phyloP scores from a whole-genome alignment of 2,888 invertebrate genomes.

The Microctonus brassicae region DNA sequence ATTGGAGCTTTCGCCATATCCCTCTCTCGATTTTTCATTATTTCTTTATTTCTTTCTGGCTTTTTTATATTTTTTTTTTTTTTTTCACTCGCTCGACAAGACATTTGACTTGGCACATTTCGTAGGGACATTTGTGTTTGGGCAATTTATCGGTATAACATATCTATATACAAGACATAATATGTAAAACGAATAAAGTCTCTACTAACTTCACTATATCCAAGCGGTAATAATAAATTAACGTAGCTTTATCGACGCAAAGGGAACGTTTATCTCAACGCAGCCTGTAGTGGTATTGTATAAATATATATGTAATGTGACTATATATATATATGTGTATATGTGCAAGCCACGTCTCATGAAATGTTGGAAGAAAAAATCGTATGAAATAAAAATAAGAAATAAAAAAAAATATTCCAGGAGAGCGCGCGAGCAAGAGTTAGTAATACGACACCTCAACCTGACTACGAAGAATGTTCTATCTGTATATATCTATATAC shows the following conservation, averaged over 20 bases:
- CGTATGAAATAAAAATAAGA: too few relatives aligned
- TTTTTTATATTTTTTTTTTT: too few relatives aligned
- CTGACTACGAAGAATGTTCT: constrained; percentile 52
- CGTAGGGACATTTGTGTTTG: constrained; percentile 6
- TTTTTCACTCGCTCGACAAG: too few relatives aligned
- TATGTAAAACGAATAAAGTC: constrained; percentile 6
- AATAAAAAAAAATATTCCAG: constrained; percentile 23
- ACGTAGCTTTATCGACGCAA: constrained; percentile 56
- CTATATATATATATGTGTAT: too few relatives aligned
- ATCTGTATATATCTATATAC: constrained; percentile 30
- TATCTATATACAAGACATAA: neutral
- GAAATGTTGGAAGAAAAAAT: constrained; percentile 28
- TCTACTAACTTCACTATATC: neutral
- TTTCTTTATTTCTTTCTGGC: too few relatives aligned
- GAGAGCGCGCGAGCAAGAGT: constrained; percentile 45
- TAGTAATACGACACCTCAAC: constrained; percentile 58
- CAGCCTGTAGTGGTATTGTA: too few relatives aligned
- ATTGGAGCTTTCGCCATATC: neutral
- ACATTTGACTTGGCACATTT: constrained; percentile 17
- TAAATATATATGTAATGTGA: too few relatives aligned
- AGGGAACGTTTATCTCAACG: constrained; percentile 56
- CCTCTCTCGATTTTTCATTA: neutral
- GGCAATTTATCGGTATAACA: constrained; percentile 4
- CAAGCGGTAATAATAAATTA: constrained; percentile 55
- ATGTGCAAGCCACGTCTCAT: constrained; percentile 36